Evolutionary conservation across 1,140 invertebrate species (phyloP).

Genomic region (Brachionus rubens): DNA sequence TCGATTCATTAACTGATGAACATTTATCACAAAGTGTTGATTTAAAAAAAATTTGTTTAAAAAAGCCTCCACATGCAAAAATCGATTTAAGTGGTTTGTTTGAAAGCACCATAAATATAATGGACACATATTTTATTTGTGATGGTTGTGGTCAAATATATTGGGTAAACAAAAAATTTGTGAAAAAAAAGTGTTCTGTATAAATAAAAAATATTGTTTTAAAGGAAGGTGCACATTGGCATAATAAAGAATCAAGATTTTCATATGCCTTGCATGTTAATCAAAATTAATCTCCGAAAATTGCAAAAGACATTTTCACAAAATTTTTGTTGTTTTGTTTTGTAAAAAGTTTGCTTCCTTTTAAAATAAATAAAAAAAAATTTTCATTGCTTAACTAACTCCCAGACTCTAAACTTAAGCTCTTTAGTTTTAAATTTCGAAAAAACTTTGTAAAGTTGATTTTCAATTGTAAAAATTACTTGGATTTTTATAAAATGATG

Average conservation of each 20-base stretch:
- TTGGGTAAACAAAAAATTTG: conserved; percentile 6
- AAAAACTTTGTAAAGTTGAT: too few relatives aligned
- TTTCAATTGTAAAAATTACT: too few relatives aligned
- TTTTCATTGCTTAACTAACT: neutral
- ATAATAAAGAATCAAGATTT: too few relatives aligned
- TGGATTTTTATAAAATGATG: too few relatives aligned
- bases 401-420: too few relatives aligned
- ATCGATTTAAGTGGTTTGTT: neutral
- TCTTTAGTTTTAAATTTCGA: too few relatives aligned
- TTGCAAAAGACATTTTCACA: too few relatives aligned
- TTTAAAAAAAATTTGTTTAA: neutral
- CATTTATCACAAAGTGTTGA: conserved; percentile 15
- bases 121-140: conserved; percentile 30
- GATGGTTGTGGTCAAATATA: conserved; percentile 30
- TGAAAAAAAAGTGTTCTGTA: neutral
- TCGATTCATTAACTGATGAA: neutral
- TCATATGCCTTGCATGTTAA: too few relatives aligned
- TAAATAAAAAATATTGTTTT: too few relatives aligned
- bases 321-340: too few relatives aligned
- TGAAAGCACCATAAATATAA: neutral
- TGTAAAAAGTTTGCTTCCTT: neutral
- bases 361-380: neutral
- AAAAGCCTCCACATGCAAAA: neutral
- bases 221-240: too few relatives aligned
- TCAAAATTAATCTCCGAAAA: too few relatives aligned